Evolutionary conservation across 2,113 vertebrate genomes (phyloP).

Genomic region (Pachycephala philippinensis): DNA sequence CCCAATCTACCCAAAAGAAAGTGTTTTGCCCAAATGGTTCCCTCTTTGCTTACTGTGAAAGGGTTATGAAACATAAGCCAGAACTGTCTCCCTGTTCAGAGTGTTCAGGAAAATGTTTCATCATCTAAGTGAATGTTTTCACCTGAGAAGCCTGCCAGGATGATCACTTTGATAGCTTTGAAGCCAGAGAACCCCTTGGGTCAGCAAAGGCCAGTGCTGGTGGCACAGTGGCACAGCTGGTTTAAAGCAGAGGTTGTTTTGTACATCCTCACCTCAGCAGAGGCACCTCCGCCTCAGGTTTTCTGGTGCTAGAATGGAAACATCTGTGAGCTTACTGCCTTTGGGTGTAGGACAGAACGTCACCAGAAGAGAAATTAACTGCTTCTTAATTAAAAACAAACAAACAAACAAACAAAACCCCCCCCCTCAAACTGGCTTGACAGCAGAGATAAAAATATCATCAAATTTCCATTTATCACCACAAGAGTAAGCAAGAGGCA

Average conservation of each 20-base stretch:
- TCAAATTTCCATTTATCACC: neutral
- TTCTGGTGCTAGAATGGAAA: neutral
- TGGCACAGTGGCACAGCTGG: neutral
- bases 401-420: neutral
- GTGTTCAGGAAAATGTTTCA: neutral
- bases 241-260: neutral
- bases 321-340: neutral
- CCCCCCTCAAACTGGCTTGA: neutral
- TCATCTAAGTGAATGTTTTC: neutral
- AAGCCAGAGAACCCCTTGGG: neutral
- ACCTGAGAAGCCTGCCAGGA: neutral
- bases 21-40: neutral
- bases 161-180: neutral
- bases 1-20: neutral
- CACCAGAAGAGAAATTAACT: neutral
- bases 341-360: neutral
- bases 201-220: neutral
- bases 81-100: neutral
- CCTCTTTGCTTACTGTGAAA: neutral
- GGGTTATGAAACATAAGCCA: neutral
- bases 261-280: neutral
- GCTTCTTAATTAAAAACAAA: neutral
- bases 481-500: neutral
- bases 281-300: neutral
- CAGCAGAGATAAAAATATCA: neutral